Percentiles rank a stretch among this genome's conserved stretches.
Conservation (phyloP, 2,888 invertebrate species). For the Nephrocerus scutellatus region DNA sequence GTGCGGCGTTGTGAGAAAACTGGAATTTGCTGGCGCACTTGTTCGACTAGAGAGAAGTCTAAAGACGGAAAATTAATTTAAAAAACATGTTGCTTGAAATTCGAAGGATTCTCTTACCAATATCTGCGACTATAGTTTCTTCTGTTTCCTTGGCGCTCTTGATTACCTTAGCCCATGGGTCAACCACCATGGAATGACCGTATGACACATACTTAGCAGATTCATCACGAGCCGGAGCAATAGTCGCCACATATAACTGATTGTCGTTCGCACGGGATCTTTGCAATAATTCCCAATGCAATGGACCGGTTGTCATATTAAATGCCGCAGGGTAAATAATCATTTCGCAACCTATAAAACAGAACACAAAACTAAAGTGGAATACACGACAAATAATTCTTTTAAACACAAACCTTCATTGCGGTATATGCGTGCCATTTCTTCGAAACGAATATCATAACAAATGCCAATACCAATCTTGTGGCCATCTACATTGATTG, state of each 20-base stretch:
- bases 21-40: conserved; percentile 80
- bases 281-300: conserved; percentile 85
- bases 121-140: conserved; percentile 63
- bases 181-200: conserved; percentile 78
- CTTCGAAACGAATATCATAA: conserved; percentile 88
- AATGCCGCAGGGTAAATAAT: conserved; percentile 92
- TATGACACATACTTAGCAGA: conserved; percentile 81
- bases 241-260: conserved; percentile 78
- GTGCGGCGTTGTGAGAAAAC: conserved; percentile 63
- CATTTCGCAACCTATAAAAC: conserved; percentile 64
- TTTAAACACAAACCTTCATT: conserved; percentile 46
- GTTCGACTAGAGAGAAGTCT: conserved; percentile 67
- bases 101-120: conserved; percentile 53
- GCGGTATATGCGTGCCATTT: conserved; percentile 72
- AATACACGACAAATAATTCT: background rate
- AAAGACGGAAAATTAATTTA: conserved; percentile 32
- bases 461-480: conserved; percentile 90
- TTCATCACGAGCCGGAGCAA: conserved; percentile 75
- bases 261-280: conserved; percentile 79
- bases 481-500: conserved; percentile 61
- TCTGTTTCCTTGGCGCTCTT: conserved; percentile 63
- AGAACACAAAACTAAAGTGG: background rate
- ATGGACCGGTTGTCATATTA: conserved; percentile 91
- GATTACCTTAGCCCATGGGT: conserved; percentile 71
- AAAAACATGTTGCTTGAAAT: background rate